Evolutionary conservation across 2,888 invertebrate genomes (phyloP), one percentile per base, ranked within the genome.

Genomic region (Biston betularia): DNA sequence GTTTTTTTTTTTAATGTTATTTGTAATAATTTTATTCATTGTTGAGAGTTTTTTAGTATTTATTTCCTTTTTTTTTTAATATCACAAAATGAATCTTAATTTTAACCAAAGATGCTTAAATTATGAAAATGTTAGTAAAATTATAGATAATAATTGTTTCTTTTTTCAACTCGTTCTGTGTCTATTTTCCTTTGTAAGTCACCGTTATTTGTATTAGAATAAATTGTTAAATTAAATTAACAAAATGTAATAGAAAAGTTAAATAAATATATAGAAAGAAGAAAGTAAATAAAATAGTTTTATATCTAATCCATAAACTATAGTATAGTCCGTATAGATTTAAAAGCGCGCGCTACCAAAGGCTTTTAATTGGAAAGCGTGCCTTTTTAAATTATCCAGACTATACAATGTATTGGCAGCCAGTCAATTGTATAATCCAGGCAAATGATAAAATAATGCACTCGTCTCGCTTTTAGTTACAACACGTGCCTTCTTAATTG

Each of bases 41-140:
- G 88, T 89, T 88, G 80, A 84, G 73, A 66, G 65, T 74, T 73
- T 71, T 71, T 71, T 72, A 74, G 55, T 68, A 63, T 62, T 73
- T 60, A 67, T 53, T 14, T 58, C 60, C 69, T 62, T 70, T 65
- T 69, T 69, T 68, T 70, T 72, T 69, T 75, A 69, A 68, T 79
- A 74, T 77, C 80, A 80, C 78, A 50, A 77, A 80, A 79, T 71
- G 86, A 85, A 86, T 87, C 85, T 86, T 85, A 82, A 73, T 77
- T 81, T 82, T 88, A 88, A 89, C 89, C 89, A 89, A 89, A 89
- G 89, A 89, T 81, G 82, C 79, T 81, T 84, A 82, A 63, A 63
- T 68, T 68, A 64, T 64, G 73, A 69, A 24, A 72, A 75, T 75
- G 75, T 68, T 71, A 63, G 53, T 53, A 56, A 74, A 73, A 79